Base-by-base conservation (phyloP, 2,797 vertebrate genomes). In the Thripadectes ignobilis region DNA sequence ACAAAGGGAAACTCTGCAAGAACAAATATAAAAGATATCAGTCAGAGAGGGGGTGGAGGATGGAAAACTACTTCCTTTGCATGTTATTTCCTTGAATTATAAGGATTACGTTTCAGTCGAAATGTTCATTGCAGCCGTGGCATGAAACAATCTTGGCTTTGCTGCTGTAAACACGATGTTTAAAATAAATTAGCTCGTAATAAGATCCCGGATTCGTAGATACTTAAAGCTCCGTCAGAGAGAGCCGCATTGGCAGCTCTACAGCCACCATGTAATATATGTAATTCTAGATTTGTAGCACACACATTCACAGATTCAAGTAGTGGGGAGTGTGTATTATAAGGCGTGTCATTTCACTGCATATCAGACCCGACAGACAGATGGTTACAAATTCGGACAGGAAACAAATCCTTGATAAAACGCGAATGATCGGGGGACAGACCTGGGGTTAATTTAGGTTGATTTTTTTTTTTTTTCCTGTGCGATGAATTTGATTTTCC, bases 51-150 rank as follows among this genome's bases (percentile, higher is more conserved):
- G 89, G 65, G 88, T 19, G 85, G 82, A 61, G 84, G 88, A 12
- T 80, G 89, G 73, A 71, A 89, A 85, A 76, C 79, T 55, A 83
- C 74, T 97, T 96, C 96, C 97, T 94, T 78, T 79, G 76, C 89
- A 27, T 95, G 94, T 84, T 90, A 96, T 96, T 96, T 97, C 94
- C 97, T 96, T 90, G 81, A 94, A 96, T 96, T 97, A 87, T 94
- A 52, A 77, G 81, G 76, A 32, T 85, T 75, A 57, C 80, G 66
- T 85, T 92, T 89, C 67, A 80, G 91, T 54, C 90, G 88, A 61
- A 86, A 85, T 86, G 86, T 67, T 91, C 92, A 22, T 36, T n/a
- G 92, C 84, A 65, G 93, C 82, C 77, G 74, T 34, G 90, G 66
- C 89, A 79, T 69, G 89, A 55, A 89, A 85, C 74, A 61, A 59